phyloP scores from a whole-genome alignment of 35 echinoderm and acorn worm genomes.

The Ophioderma brevispina region DNA sequence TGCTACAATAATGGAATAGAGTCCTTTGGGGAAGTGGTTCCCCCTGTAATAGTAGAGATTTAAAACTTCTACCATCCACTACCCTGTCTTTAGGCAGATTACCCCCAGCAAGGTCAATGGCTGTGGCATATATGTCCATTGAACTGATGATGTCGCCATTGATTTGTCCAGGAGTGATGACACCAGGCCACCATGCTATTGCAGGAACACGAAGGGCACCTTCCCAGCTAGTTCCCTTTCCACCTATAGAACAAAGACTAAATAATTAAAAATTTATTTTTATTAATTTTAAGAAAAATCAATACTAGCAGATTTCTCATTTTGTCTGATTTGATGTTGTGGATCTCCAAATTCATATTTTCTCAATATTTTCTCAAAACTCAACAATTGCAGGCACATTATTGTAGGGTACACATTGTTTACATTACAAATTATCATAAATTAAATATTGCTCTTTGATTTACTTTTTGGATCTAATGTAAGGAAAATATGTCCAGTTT shows the following conservation, averaged over 20 bases:
- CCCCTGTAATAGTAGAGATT: constrained; percentile 51
- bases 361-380: too few relatives aligned
- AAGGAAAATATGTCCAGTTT: too few relatives aligned
- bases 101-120: constrained; percentile 68
- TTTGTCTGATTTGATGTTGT: not conserved
- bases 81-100: constrained; percentile 31
- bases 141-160: constrained; percentile 67
- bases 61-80: constrained; percentile 79
- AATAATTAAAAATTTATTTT: not conserved
- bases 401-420: too few relatives aligned
- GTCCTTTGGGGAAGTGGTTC: constrained; percentile 27
- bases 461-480: too few relatives aligned
- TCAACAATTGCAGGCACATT: too few relatives aligned
- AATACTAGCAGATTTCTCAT: not conserved
- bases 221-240: constrained; percentile 82
- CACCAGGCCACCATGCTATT: constrained; percentile 91
- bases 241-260: constrained; percentile 46
- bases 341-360: too few relatives aligned
- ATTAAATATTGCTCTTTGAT: too few relatives aligned
- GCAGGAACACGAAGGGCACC: constrained; percentile 86
- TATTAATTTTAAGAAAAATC: not conserved
- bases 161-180: constrained; percentile 25
- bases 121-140: constrained; percentile 75
- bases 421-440: too few relatives aligned
- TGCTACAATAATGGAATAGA: constrained; percentile 70